Conservation (phyloP, 2,113 vertebrate species). For the Glareola pratincola region DNA sequence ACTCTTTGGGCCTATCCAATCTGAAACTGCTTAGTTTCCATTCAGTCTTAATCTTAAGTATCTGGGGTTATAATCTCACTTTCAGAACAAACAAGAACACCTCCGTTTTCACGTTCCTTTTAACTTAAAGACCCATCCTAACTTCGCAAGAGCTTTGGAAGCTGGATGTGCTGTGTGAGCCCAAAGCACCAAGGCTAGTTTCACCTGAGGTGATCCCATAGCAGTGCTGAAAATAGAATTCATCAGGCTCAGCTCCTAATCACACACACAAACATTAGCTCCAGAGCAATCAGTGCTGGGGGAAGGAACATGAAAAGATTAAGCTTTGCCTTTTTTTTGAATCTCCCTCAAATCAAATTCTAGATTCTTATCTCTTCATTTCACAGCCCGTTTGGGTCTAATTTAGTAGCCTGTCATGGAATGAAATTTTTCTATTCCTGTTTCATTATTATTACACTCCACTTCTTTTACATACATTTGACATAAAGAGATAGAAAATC, state of each 20-base stretch:
- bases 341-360: conserved; percentile 9
- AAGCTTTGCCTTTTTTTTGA: background rate
- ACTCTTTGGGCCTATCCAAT: background rate
- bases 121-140: background rate
- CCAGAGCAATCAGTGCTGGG: conserved; percentile 18
- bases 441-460: background rate
- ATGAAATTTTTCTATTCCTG: background rate
- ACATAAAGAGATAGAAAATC: background rate
- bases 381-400: background rate
- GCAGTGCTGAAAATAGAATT: conserved; percentile 42
- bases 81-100: background rate
- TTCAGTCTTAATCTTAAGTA: background rate
- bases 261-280: background rate
- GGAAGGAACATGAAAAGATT: background rate
- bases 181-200: conserved; percentile 5
- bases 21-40: background rate
- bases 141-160: background rate
- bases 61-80: background rate
- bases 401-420: background rate
- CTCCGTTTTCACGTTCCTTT: background rate
- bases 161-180: background rate
- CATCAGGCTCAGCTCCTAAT: background rate
- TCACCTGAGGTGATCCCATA: background rate
- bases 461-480: background rate
- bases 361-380: background rate